These are phyloP conservation scores for Sinonovacula constricta DNA, from an alignment of 1,140 invertebrate species.

Conservation along the genomic window DNA sequence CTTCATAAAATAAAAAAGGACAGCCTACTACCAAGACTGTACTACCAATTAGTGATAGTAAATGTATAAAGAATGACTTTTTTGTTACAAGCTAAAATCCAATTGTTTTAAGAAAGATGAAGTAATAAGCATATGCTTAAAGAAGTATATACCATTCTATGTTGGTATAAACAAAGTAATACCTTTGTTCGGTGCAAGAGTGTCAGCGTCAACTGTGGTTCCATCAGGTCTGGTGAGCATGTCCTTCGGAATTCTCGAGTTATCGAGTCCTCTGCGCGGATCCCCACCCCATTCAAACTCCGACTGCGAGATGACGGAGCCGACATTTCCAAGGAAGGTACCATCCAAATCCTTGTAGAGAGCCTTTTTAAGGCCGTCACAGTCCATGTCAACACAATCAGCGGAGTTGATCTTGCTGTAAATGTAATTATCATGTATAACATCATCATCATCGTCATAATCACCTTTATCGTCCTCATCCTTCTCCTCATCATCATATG, in stretches of 20 bases:
- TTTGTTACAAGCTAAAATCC: too few species aligned
- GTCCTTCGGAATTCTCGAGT: constrained; percentile 74
- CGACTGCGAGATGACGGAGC: constrained; percentile 67
- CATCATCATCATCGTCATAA: too few species aligned
- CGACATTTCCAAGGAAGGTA: constrained; percentile 63
- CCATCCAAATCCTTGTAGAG: constrained; percentile 73
- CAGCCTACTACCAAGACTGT: too few species aligned
- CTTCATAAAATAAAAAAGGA: too few species aligned
- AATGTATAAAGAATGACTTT: too few species aligned
- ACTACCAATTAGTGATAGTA: too few species aligned
- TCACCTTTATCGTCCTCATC: too few species aligned
- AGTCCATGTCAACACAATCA: constrained; percentile 78
- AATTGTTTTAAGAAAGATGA: too few species aligned
- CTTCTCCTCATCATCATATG: too few species aligned
- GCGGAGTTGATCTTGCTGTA: constrained; percentile 71
- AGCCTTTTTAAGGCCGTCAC: constrained; percentile 75
- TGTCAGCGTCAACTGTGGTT: constrained; percentile 24
- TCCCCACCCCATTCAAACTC: constrained; percentile 74
- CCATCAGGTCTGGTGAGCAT: constrained; percentile 67
- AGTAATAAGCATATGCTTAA: too few species aligned
- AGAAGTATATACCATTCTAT: too few species aligned
- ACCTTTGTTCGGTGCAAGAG: constrained; percentile 67
- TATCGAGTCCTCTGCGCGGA: constrained; percentile 69
- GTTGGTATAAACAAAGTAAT: background rate
- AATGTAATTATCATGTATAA: too few species aligned